Base-by-base conservation (phyloP, 2,888 invertebrate species). In the Galeopsomyia nigrocyanea region DNA sequence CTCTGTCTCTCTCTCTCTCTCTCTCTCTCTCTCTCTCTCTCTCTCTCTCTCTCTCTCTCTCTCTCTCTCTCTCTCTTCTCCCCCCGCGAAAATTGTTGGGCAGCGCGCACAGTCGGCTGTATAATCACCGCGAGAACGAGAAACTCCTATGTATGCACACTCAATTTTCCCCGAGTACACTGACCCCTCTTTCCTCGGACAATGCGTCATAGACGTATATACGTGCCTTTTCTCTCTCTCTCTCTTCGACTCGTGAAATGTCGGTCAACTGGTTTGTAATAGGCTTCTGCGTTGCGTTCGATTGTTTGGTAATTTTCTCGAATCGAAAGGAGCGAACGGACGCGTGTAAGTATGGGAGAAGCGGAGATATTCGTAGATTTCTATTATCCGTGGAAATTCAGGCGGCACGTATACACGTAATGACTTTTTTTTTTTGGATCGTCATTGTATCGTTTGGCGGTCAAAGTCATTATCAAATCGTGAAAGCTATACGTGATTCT, bases 221-320 rank as follows among this genome's bases (percentile, higher is more conserved):
- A 17, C 17, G 26, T 22, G 14, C 19, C 1, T 21, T 51, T 57
- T 39, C 51, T 47, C 21, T 57, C n/a, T 50, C 46, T 49, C 49
- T 3, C 46, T 46, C 47, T 39, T 50, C 53, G 31, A 69, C 63
- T 7, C 19, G 50, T 9, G n/a, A 51, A 39, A 68, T 68, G 55
- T 68, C 69, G 69, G 69, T 64, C 69, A 70, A 46, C 31, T 50
- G 56, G 51, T 62, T 69, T 63, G 16, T 46, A 64, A 67, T 49
- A 10, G 58, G 21, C 16, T 13, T 16, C 14, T 9, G 3, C 21
- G 51, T 9, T 22, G 26, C 10, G 10, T 16, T 58, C 62, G 62
- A 68, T 62, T 68, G 62, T 68, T 68, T 68, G 68, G 62, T 68
- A 62, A 68, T 68, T 62, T 56, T 39, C 10, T 10, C 7, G 13